These are phyloP conservation scores for Beris morrisii DNA, from an alignment of 2,888 invertebrate genomes.

Conservation along the genomic window DNA sequence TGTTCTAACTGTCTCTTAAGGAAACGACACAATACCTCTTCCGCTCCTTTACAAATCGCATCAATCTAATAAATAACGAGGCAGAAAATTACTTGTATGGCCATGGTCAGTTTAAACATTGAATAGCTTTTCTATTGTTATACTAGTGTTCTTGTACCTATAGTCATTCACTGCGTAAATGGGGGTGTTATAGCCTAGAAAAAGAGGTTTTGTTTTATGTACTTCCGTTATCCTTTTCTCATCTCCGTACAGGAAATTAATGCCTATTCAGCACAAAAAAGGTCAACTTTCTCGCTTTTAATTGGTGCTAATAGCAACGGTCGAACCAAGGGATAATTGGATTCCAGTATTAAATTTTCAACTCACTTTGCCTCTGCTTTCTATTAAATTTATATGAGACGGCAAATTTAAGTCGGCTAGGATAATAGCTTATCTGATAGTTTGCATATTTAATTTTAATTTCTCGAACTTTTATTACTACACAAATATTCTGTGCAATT, in stretches of 20 bases:
- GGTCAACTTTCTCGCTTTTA: slow-evolving; percentile 28
- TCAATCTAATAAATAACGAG: neutral
- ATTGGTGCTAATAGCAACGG: slow-evolving; percentile 30
- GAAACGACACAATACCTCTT: neutral
- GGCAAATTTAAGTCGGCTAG: slow-evolving; percentile 1
- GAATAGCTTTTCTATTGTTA: neutral
- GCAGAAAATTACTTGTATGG: slow-evolving; percentile 8
- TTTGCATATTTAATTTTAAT: too few relatives aligned
- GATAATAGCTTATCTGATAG: too few relatives aligned
- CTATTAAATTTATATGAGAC: slow-evolving; percentile 23
- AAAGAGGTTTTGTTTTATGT: too few relatives aligned
- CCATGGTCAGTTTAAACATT: neutral
- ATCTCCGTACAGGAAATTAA: slow-evolving; percentile 7
- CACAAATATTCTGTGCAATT: too few relatives aligned
- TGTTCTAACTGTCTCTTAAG: too few relatives aligned
- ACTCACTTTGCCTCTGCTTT: slow-evolving; percentile 11
- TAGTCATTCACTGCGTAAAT: too few relatives aligned
- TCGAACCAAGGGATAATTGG: slow-evolving; percentile 30
- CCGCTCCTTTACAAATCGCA: neutral
- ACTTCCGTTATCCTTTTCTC: too few relatives aligned
- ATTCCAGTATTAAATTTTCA: slow-evolving; percentile 26
- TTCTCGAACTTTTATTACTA: too few relatives aligned
- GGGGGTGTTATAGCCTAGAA: too few relatives aligned
- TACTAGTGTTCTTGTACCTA: too few relatives aligned
- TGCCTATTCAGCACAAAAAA: slow-evolving; percentile 27